A percentile compares a stretch with the other conserved stretches of the same genome.
Conservation (phyloP, 2,113 vertebrate genomes). For the Aspidoscelis tigris region DNA sequence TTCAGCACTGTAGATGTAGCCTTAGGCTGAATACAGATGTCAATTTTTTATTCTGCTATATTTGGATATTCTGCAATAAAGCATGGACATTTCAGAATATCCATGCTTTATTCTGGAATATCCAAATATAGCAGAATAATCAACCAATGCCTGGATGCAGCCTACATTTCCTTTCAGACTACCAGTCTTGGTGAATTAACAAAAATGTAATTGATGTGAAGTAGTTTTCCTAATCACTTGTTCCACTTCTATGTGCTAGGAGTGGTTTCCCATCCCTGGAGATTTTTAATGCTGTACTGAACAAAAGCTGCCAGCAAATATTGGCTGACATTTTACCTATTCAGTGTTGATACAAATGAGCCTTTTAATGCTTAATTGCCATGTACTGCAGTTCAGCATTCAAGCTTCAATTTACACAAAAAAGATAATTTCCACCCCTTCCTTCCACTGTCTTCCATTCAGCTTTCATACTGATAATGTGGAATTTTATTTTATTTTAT, state of each 20-base stretch:
- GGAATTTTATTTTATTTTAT: too few species aligned
- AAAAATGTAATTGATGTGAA: constrained; percentile 21
- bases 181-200: constrained; percentile 18
- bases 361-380: not conserved
- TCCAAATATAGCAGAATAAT: too few species aligned
- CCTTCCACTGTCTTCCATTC: not conserved
- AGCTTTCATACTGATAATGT: not conserved
- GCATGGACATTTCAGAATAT: too few species aligned
- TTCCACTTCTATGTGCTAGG: not conserved
- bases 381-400: not conserved
- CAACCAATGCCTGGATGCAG: too few species aligned
- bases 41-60: too few species aligned
- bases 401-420: not conserved
- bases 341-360: not conserved
- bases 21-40: not conserved
- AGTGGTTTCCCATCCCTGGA: not conserved
- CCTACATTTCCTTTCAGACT: not conserved
- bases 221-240: constrained; percentile 24
- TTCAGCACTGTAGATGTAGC: too few species aligned
- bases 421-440: not conserved
- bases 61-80: too few species aligned
- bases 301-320: not conserved
- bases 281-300: not conserved
- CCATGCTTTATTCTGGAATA: too few species aligned
- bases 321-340: constrained; percentile 6